A percentile compares a stretch with the other conserved stretches of the same genome.
phyloP scores from a whole-genome alignment of 2,797 vertebrate genomes.

The Bovichtus diacanthus region DNA sequence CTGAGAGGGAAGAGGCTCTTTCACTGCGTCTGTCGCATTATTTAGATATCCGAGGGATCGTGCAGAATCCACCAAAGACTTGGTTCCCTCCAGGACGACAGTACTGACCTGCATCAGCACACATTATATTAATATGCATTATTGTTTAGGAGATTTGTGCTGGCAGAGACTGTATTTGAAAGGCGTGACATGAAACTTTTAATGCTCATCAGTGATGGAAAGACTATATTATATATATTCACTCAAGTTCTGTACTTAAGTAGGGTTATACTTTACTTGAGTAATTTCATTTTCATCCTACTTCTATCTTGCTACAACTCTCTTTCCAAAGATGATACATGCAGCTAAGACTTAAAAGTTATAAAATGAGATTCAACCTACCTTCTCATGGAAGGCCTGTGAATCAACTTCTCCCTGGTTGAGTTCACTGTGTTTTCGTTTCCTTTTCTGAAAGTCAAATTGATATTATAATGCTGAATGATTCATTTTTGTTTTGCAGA shows the following conservation, averaged over 20 bases:
- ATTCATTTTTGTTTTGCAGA: too few species aligned
- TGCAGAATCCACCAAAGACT: constrained; percentile 86
- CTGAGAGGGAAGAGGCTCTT: constrained; percentile 50
- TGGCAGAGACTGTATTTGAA: background rate
- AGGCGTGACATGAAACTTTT: background rate
- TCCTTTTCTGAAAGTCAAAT: constrained; percentile 86
- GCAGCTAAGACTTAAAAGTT: background rate
- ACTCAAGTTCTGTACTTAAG: background rate
- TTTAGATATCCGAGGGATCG: constrained; percentile 83
- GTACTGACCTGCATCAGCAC: constrained; percentile 85
- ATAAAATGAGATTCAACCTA: constrained; percentile 46
- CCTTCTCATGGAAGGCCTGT: constrained; percentile 89
- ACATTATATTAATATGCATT: constrained; percentile 16
- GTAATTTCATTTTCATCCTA: too few species aligned
- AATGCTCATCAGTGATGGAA: background rate
- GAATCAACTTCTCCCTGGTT: constrained; percentile 94
- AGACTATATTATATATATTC: background rate
- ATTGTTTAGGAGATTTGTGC: background rate
- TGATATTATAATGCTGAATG: background rate
- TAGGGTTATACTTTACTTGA: background rate
- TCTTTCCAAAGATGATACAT: background rate
- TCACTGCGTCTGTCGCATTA: constrained; percentile 1
- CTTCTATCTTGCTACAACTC: background rate
- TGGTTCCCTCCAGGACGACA: constrained; percentile 88
- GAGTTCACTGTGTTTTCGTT: constrained; percentile 84